Evolutionary conservation across 2,113 vertebrate genomes (phyloP).

Genomic region (Salvelinus fontinalis): DNA sequence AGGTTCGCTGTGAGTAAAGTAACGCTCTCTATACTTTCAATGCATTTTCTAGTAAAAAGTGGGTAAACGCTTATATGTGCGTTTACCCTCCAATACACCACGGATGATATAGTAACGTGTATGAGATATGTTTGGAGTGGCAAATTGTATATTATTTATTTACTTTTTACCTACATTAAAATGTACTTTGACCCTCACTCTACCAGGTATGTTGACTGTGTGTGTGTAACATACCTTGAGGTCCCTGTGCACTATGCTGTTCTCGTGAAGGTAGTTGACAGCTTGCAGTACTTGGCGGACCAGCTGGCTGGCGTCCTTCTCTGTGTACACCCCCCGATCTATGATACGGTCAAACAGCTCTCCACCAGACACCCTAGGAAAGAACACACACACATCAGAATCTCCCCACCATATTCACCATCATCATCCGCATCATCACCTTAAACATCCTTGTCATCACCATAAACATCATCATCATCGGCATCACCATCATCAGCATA

Average conservation of each 20-base stretch:
- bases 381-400: constrained; percentile 22
- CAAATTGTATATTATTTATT: background rate
- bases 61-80: too few relatives aligned
- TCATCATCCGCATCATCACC: background rate
- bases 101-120: too few relatives aligned
- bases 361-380: constrained; percentile 86
- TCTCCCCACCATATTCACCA: background rate
- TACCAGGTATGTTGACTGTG: background rate
- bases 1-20: too few relatives aligned
- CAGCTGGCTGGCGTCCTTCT: constrained; percentile 89
- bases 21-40: too few relatives aligned
- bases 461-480: too few relatives aligned
- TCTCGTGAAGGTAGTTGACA: constrained; percentile 89
- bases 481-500: too few relatives aligned
- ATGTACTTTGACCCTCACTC: too few relatives aligned
- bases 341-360: constrained; percentile 94
- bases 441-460: too few relatives aligned
- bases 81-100: too few relatives aligned
- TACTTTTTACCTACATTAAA: too few relatives aligned
- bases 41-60: too few relatives aligned
- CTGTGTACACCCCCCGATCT: constrained; percentile 88
- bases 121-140: too few relatives aligned
- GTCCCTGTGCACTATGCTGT: constrained; percentile 91
- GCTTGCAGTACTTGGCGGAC: constrained; percentile 90
- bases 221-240: constrained; percentile 79